These are phyloP conservation scores for Melanerpes formicivorus DNA, from an alignment of 2,113 vertebrate species.

Conservation along the genomic window DNA sequence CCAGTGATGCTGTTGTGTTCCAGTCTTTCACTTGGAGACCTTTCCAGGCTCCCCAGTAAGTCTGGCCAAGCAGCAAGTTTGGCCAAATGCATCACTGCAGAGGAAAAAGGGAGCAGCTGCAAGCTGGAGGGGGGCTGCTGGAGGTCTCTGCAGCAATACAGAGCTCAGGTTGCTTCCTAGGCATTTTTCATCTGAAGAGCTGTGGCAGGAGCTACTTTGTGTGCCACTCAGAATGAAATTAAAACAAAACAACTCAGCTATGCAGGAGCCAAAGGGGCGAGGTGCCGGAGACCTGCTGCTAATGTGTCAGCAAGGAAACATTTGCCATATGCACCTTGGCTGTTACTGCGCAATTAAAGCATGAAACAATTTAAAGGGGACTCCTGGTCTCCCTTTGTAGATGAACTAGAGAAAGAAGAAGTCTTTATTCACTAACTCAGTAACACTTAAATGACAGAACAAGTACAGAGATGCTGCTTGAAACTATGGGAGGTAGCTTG, in stretches of 20 bases:
- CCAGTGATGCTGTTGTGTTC: not conserved
- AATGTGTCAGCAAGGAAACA: slow-evolving; percentile 17
- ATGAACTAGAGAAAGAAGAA: not conserved
- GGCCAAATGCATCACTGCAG: not conserved
- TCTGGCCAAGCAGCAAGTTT: not conserved
- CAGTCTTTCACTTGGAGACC: not conserved
- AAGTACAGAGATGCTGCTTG: not conserved
- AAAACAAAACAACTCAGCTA: not conserved
- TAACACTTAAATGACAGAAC: not conserved
- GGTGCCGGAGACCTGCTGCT: not conserved
- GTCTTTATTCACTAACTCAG: not conserved
- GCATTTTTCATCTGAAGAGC: not conserved
- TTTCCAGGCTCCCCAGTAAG: not conserved
- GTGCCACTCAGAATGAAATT: not conserved
- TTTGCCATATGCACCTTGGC: slow-evolving; percentile 9
- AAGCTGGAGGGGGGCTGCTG: not conserved
- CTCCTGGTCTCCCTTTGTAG: not conserved
- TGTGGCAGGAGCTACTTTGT: not conserved
- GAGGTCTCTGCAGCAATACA: not conserved
- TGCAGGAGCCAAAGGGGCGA: not conserved
- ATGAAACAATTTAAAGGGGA: not conserved
- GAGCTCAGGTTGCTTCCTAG: fast-evolving
- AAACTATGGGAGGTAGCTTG: not conserved
- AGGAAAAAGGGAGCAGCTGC: not conserved
- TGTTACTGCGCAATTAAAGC: not conserved